These are phyloP conservation scores for Metallyticus violacea DNA, from an alignment of 2,888 invertebrate species.

Conservation along the genomic window DNA sequence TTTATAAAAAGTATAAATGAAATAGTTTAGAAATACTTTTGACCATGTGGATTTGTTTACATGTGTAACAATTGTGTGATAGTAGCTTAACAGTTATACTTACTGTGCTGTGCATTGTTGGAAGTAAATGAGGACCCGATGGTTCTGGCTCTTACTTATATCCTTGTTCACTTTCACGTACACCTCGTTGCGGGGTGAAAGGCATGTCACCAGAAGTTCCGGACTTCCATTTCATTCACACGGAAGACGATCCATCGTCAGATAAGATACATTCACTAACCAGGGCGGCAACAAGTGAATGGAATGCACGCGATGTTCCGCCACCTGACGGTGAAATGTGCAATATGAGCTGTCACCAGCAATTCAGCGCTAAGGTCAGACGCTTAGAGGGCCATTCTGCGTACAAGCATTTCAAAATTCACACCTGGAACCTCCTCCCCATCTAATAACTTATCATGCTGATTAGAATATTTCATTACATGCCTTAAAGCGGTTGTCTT, in stretches of 20 bases:
- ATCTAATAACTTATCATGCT: too few relatives aligned
- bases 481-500: too few relatives aligned
- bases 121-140: background rate
- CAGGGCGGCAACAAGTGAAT: too few relatives aligned
- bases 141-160: background rate
- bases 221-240: background rate
- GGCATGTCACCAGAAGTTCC: background rate
- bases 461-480: too few relatives aligned
- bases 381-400: too few relatives aligned
- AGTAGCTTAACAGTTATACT: background rate
- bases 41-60: too few relatives aligned
- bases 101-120: background rate
- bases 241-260: background rate
- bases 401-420: too few relatives aligned
- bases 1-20: too few relatives aligned
- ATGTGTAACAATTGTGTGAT: too few relatives aligned
- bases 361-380: background rate
- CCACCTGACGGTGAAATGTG: background rate
- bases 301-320: background rate
- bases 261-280: background rate
- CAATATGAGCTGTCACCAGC: background rate
- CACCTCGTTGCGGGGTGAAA: background rate
- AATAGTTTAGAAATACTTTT: too few relatives aligned
- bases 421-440: too few relatives aligned
- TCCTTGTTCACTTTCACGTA: background rate